Base-by-base conservation (phyloP, 2,797 vertebrate genomes). In the Thripadectes ignobilis region DNA sequence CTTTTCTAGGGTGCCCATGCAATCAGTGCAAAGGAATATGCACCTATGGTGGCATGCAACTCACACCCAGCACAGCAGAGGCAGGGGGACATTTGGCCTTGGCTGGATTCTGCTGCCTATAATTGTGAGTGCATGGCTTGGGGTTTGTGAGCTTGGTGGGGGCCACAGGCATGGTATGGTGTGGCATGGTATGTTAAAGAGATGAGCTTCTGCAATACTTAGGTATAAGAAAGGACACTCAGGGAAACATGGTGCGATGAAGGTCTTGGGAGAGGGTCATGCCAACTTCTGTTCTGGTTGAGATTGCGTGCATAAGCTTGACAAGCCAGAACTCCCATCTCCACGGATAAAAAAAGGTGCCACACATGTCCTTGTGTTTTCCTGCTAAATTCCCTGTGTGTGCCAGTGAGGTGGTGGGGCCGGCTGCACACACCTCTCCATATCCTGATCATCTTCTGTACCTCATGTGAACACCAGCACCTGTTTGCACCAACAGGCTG, bases 1-100 rank as follows among this genome's bases (percentile, higher is more conserved):
- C n/a, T 55, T 34, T 52, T 38, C 45, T 26, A 14, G 18, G 24
- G 19, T 4, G 5, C 27, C 45, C 32, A 14, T 2, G 7, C 19
- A 34, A 23, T 14, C 34, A 23, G 14, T 89, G 27, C 49, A 84
- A 74, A 54, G 46, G 14, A 8, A 6, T 12, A 9, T 4, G 52
- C 16, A 57, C 13, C 30, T 10, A 1, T 0, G 48, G 30, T 43
- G 24, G 39, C 30, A 38, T 0, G 0, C 1, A 23, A 3, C 1
- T 30, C 41, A 7, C 39, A 43, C 13, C 27, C 14, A 14, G 54
- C 41, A 32, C 10, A 26, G 75, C 14, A 52, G 16, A 41, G 8
- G 21, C 19, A 77, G 5, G 17, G 23, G 24, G 11, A 7, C 1
- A 0, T 15, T 41, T 59, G 39, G 17, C 38, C 12, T 78, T 27